phyloP scores from a whole-genome alignment of 1,140 invertebrate species.

The Musca vetustissima region DNA sequence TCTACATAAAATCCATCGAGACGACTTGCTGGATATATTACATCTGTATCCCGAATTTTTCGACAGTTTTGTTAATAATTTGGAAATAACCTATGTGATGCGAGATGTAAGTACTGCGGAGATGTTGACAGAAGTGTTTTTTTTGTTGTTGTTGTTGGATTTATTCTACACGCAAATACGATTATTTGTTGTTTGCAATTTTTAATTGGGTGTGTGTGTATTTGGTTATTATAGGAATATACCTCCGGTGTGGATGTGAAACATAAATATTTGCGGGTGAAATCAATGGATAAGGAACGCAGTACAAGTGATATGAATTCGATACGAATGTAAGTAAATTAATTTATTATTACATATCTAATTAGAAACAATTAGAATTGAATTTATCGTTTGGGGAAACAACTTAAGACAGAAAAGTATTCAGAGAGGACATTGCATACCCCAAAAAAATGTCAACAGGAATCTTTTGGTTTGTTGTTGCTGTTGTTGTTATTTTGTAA shows the following conservation, averaged over 20 bases:
- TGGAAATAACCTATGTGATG: constrained; percentile 96
- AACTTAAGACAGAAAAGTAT: too few species aligned
- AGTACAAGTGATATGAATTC: constrained; percentile 29
- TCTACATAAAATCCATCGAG: constrained; percentile 94
- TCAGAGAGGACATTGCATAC: too few species aligned
- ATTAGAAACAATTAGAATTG: too few species aligned
- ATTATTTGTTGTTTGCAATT: too few species aligned
- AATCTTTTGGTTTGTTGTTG: too few species aligned
- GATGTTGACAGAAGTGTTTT: too few species aligned
- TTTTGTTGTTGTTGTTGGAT: too few species aligned
- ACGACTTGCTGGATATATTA: constrained; percentile 95
- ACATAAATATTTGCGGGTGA: constrained; percentile 44
- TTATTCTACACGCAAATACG: too few species aligned
- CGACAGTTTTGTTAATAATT: constrained; percentile 87
- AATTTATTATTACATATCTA: too few species aligned
- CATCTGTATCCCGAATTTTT: constrained; percentile 98
- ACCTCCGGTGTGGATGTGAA: constrained; percentile 46
- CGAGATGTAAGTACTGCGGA: constrained; percentile 76
- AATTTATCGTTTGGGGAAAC: too few species aligned
- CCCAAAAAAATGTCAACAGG: too few species aligned
- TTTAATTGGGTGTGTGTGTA: neutral
- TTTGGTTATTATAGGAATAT: constrained; percentile 33
- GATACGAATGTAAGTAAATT: constrained; percentile 25
- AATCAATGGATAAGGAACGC: constrained; percentile 26
- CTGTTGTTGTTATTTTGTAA: too few species aligned